phyloP scores from a whole-genome alignment of 2,797 vertebrate genomes.

The Rhyacichthys aspro region DNA sequence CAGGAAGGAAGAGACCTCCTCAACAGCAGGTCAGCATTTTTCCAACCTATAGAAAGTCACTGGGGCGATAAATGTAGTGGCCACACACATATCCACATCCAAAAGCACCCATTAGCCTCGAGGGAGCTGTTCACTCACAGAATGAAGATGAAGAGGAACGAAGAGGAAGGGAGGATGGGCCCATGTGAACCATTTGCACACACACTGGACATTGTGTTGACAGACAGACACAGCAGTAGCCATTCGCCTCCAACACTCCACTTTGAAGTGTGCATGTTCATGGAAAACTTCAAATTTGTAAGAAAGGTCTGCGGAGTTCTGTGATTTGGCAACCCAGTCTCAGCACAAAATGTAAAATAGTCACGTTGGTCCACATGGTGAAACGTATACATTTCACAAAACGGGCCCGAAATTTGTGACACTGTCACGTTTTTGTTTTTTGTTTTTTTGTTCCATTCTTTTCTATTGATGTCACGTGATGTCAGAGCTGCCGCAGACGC shows the following conservation, averaged over 20 bases:
- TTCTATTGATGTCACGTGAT: no score
- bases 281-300: no score
- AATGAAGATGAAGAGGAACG: conserved; percentile 41
- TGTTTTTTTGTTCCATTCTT: no score
- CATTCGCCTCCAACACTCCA: background rate
- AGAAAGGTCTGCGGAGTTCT: no score
- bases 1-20: conserved; percentile 15
- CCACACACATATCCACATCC: conserved; percentile 36
- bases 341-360: no score
- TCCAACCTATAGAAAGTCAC: conserved; percentile 59
- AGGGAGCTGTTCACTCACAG: conserved; percentile 57
- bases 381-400: no score
- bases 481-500: no score
- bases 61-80: conserved; percentile 55
- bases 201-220: conserved; percentile 13
- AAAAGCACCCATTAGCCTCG: conserved; percentile 54
- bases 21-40: conserved; percentile 28
- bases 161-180: conserved; percentile 42
- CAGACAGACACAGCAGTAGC: conserved; percentile 13
- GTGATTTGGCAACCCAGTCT: no score
- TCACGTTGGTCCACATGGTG: no score
- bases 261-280: background rate
- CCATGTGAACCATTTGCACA: conserved; percentile 49
- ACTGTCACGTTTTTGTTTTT: no score
- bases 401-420: no score